Base-by-base conservation (phyloP, 2,888 invertebrate genomes). In the Anoplius nigerrimus region DNA sequence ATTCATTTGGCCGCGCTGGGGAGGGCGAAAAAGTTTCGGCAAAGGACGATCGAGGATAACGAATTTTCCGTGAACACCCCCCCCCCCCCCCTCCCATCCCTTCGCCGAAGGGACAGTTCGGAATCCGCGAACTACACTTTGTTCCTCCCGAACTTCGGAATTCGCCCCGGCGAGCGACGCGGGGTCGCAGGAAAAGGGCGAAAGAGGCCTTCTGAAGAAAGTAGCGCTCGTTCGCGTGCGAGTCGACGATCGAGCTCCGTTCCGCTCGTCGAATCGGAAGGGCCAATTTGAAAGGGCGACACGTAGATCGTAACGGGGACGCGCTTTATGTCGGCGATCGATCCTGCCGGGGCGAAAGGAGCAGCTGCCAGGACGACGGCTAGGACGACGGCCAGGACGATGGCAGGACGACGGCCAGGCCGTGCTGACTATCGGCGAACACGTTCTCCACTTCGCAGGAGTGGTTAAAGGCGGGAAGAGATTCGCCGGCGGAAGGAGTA, bases 1-100 rank as follows among this genome's bases (percentile, higher is more conserved):
- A 80, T 80, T 80, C 73, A 80, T 80, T 80, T 72, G 71, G 55
- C 66, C 66, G 18, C 48, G 48, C 4, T 2, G 48, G 11, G n/a
- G 48, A n/a, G 48, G 18, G 48, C 20, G 69, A 75, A 72, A 75
- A 75, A 76, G 64, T 75, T 76, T 71, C 63, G 55, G 3, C 58
- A 63, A 59, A 70, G 68, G 76, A 69, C 71, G 63, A 72, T 71
- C 68, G 66, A 65, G 54, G 45, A 68, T 70, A 72, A 76, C 74
- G 74, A 71, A 76, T 78, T 59, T 57, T 60, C 8, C 48, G 48
- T 2, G 16, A 20, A 48, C 55, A 62, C 27, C 58, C 58, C 70
- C 59, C 69, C 65, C 57, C n/a, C 16, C 46, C 5, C 8, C 8
- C 11, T 8, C 8, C 21, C 45, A 18, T 45, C 43, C 64, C 43